Evolutionary conservation across 2,113 vertebrate genomes (phyloP), one percentile per base, ranked within the genome.

Genomic region (Alethe diademata): DNA sequence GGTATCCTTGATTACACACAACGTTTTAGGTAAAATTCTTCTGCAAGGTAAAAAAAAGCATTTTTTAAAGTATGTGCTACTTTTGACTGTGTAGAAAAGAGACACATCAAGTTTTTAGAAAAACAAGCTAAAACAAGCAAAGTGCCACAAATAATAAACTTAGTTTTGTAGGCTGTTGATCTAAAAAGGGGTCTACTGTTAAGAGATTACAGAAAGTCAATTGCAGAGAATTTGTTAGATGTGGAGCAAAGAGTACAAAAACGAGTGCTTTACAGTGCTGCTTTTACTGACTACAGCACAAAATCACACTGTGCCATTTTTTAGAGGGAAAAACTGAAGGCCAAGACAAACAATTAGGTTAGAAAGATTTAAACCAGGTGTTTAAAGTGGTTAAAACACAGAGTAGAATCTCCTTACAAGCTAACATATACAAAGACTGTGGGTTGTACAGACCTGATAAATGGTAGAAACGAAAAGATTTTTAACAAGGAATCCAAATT

Each of bases 211-310:
- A 11, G 9, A 73, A 73, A 90, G 6, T 4, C 8, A 31, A 0
- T 0, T 0, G 1, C 25, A 48, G 3, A 53, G 7, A 36, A 36
- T 40, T 19, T 31, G 8, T 71, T 19, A 43, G 5, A 40, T 17
- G 9, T 28, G 11, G 11, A 72, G 4, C 57, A 48, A 79, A 65
- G 6, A 53, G 42, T 4, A 74, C 8, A 70, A 66, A 66, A 88
- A 73, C 6, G 1, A 38, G 7, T 4, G 8, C 2, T 23, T 12
- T 45, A 0, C 2, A 36, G 15, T 9, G 36, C 11, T 61, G 16
- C 19, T 70, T 43, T 58, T 50, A 70, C 18, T 14, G 29, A 73
- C 40, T 51, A 22, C 20, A 82, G 28, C 28, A 70, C 7, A 71
- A 70, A 74, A 13, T 48, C 2, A 3, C 22, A 19, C 5, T 12